Evolutionary conservation across 2,888 invertebrate genomes (phyloP).

Genomic region (Philhelius pedissequus): DNA sequence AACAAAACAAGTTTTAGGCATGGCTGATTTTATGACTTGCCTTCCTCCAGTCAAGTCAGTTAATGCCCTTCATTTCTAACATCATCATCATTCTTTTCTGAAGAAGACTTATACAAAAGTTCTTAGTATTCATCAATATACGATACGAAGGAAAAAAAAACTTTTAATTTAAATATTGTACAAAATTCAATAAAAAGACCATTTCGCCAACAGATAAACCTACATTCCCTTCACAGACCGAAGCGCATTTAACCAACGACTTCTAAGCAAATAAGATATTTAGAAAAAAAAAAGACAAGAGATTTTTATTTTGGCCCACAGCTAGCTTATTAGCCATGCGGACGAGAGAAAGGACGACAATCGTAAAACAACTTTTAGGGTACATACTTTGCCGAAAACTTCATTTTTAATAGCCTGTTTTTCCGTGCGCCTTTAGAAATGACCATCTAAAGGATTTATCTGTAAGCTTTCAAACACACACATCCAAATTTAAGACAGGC

Average conservation of each 20-base stretch:
- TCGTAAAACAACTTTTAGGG: slow-evolving; percentile 19
- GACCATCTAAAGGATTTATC: background rate
- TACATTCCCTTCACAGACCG: background rate
- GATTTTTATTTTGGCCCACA: background rate
- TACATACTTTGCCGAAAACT: background rate
- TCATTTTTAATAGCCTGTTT: slow-evolving; percentile 7
- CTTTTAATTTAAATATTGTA: slow-evolving; percentile 42
- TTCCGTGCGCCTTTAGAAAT: background rate
- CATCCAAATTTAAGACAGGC: background rate
- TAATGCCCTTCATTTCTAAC: background rate
- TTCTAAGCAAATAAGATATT: slow-evolving; percentile 2
- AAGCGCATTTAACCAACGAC: background rate
- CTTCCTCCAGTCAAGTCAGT: background rate
- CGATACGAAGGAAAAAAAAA: background rate
- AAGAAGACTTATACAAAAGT: background rate
- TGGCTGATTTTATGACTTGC: background rate
- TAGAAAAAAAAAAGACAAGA: background rate
- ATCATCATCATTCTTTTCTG: background rate
- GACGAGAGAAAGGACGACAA: background rate
- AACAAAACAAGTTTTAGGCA: background rate
- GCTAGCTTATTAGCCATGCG: background rate
- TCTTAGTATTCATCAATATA: slow-evolving; percentile 32
- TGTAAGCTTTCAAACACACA: background rate
- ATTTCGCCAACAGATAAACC: background rate
- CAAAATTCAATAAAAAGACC: slow-evolving; percentile 44